A percentile compares a stretch with the other conserved stretches of the same genome.
These are phyloP conservation scores for Leptinotarsa lineolata DNA, from an alignment of 1,140 invertebrate genomes.

Conservation along the genomic window DNA sequence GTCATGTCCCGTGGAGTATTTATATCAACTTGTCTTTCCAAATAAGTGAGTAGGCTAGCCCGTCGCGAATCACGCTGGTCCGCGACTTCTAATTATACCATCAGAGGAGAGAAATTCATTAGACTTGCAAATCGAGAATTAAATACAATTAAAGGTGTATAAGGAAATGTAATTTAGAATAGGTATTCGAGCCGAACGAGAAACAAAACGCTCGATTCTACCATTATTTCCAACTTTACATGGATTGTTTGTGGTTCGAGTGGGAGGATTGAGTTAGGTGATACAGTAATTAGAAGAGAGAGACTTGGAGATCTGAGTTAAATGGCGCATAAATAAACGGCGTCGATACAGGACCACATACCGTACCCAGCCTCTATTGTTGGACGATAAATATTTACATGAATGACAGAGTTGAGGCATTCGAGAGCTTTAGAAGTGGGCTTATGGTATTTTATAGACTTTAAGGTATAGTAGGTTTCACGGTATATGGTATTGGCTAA, in stretches of 20 bases:
- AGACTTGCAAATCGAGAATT: conserved; percentile 33
- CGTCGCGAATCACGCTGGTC: conserved; percentile 32
- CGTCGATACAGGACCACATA: neutral
- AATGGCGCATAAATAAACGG: neutral
- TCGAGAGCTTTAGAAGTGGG: too few relatives aligned
- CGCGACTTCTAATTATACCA: conserved; percentile 39
- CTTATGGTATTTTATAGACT: too few relatives aligned
- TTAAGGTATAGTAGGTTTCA: too few relatives aligned
- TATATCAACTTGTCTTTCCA: conserved; percentile 36
- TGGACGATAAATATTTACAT: neutral
- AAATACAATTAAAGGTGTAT: conserved; percentile 34
- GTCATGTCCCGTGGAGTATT: conserved; percentile 24
- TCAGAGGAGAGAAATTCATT: conserved; percentile 34
- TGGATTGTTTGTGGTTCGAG: neutral
- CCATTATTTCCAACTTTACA: conserved; percentile 6
- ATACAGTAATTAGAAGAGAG: conserved; percentile 1
- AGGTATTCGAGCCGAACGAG: neutral
- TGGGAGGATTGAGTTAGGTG: neutral
- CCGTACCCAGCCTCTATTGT: conserved; percentile 1
- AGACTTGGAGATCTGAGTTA: neutral
- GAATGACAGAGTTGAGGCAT: neutral
- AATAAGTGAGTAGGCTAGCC: conserved; percentile 42
- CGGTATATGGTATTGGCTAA: too few relatives aligned
- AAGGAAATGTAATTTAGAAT: conserved; percentile 23
- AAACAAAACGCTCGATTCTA: neutral